Evolutionary conservation across 2,113 vertebrate genomes (phyloP), one percentile per base, ranked within the genome.

Genomic region (Nothoprocta perdicaria): DNA sequence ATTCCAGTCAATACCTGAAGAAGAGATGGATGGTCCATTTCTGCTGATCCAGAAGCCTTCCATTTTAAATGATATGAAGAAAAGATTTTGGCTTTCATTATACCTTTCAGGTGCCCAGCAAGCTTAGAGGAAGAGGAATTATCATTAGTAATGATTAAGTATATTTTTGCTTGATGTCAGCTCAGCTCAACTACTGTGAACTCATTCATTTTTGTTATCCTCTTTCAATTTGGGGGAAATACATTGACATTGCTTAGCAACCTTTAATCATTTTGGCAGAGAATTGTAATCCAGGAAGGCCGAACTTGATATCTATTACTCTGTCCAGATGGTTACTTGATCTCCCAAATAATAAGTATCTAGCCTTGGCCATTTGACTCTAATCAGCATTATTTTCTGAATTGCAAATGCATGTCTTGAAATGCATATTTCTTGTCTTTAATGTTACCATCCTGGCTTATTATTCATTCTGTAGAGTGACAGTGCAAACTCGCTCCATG

Each of bases 191-290:
- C 65, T 88, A 53, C 66, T 80, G 23, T 58, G 62, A 92, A 65
- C 40, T 81, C n/a, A 48, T 79, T 76, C 0, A 0, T 21, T 83
- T 89, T 38, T 80, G 31, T 50, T 79, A n/a, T 1, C 0, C 23
- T 93, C 35, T 73, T 86, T 81, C 83, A 46, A 1, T 88, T 33
- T 92, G 48, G 53, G 33, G 73, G 53, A 65, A 76, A 95, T 73
- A 41, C 45, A 45, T 35, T 31, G 62, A 79, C 57, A 52, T 60
- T 83, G 68, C 88, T 88, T 74, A 94, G 91, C 80, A 93, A 88
- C 86, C 35, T 69, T 60, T 66, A 77, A 55, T 67, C 27, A 48
- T 78, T 76, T 88, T 79, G 40, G 48, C 57, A 72, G 35, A 72
- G 67, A 76, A 53, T 21, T 63, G 40, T 57, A 67, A 60, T 66